phyloP scores from a whole-genome alignment of 2,113 vertebrate genomes.

The Chunga burmeisteri region DNA sequence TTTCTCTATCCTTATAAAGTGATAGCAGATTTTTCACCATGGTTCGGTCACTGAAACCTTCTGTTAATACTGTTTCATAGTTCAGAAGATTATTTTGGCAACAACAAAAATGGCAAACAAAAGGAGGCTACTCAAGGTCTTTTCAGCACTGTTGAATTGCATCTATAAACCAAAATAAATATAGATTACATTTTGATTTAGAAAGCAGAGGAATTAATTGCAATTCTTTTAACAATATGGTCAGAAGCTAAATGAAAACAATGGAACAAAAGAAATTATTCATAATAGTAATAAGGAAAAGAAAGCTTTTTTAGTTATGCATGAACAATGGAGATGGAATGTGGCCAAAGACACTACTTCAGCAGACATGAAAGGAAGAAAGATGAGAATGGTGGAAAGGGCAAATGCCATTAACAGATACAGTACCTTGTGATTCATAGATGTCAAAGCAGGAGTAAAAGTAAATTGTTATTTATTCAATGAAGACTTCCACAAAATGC shows the following conservation, averaged over 20 bases:
- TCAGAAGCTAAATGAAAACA: neutral
- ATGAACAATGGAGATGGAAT: neutral
- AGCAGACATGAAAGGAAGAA: neutral
- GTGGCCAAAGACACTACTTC: neutral
- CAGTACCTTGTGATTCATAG: neutral
- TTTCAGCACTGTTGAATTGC: neutral
- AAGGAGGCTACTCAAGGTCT: neutral
- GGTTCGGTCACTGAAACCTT: neutral
- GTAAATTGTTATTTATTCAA: neutral
- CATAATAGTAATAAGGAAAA: neutral
- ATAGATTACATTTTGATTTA: neutral
- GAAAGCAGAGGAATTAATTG: neutral
- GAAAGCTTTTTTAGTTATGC: neutral
- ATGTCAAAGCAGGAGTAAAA: neutral
- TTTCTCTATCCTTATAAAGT: neutral
- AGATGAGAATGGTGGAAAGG: neutral
- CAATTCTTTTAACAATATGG: neutral
- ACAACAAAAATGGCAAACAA: neutral
- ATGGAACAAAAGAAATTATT: neutral
- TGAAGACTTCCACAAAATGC: neutral
- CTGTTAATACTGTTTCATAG: neutral
- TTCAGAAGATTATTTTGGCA: neutral
- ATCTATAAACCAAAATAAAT: neutral
- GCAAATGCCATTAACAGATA: neutral
- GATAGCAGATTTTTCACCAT: neutral